Conservation (phyloP, 2,797 vertebrate genomes). For the Serranus cabrilla region DNA sequence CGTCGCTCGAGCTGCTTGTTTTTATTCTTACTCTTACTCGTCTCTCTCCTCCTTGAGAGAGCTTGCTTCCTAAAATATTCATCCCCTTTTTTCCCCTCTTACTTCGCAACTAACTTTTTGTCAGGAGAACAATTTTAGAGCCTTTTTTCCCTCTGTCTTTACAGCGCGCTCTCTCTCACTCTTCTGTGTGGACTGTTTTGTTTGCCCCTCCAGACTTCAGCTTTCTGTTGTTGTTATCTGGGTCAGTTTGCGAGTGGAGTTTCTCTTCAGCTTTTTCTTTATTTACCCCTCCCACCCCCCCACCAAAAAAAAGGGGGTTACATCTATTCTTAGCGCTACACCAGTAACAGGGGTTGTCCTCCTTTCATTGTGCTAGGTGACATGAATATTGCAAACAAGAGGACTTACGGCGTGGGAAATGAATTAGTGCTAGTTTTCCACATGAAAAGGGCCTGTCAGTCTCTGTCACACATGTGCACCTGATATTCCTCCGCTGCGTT, state of each 20-base stretch:
- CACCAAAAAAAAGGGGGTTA: slow-evolving; percentile 58
- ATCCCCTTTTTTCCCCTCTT: slow-evolving; percentile 52
- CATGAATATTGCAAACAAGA: slow-evolving; percentile 79
- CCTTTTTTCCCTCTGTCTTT: slow-evolving; percentile 22
- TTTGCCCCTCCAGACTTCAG: slow-evolving; percentile 75
- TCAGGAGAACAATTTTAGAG: slow-evolving; percentile 71
- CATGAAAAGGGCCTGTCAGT: slow-evolving; percentile 77
- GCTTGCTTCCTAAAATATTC: slow-evolving; percentile 80
- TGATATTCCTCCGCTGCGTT: slow-evolving; percentile 54
- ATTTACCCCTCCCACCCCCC: neutral
- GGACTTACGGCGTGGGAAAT: slow-evolving; percentile 61
- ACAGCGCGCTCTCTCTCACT: slow-evolving; percentile 28
- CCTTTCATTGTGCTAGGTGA: slow-evolving; percentile 76
- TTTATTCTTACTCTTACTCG: slow-evolving; percentile 61
- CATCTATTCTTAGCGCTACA: slow-evolving; percentile 72
- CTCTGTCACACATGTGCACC: slow-evolving; percentile 66
- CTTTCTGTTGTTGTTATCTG: slow-evolving; percentile 77
- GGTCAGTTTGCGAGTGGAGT: slow-evolving; percentile 77
- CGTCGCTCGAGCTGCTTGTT: slow-evolving; percentile 60
- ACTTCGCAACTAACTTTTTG: slow-evolving; percentile 80
- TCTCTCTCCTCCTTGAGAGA: slow-evolving; percentile 66
- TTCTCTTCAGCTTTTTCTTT: slow-evolving; percentile 57
- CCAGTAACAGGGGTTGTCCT: slow-evolving; percentile 70
- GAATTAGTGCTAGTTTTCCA: slow-evolving; percentile 76
- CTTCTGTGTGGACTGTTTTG: slow-evolving; percentile 66